phyloP scores from a whole-genome alignment of 2,113 vertebrate genomes.

The Maccullochella peelii region DNA sequence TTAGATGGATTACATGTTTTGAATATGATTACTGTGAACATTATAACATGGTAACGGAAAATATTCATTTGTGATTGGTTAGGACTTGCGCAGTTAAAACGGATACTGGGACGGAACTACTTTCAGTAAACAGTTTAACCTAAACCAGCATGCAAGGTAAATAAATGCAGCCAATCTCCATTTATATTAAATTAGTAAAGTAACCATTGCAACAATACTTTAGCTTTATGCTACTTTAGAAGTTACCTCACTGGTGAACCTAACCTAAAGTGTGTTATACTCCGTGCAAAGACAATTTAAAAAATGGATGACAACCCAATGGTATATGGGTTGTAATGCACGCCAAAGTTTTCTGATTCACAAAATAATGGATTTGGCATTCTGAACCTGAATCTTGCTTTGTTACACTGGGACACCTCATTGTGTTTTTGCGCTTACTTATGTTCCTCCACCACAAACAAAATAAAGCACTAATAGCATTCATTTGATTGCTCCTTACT shows the following conservation, averaged over 20 bases:
- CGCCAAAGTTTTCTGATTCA: not conserved
- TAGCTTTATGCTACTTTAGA: not conserved
- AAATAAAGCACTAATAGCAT: too few species aligned
- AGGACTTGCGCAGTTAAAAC: not conserved
- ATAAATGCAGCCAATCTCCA: not conserved
- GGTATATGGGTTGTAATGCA: too few species aligned
- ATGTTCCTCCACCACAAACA: too few species aligned
- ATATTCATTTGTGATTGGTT: not conserved
- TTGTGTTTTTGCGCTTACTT: not conserved
- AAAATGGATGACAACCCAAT: too few species aligned
- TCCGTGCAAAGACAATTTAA: too few species aligned
- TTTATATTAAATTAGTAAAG: not conserved
- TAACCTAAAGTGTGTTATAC: too few species aligned
- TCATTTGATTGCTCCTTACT: too few species aligned
- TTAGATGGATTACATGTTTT: not conserved
- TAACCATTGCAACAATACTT: too few species aligned
- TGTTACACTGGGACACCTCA: not conserved
- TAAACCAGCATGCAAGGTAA: not conserved
- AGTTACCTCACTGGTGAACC: not conserved
- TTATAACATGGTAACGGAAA: not conserved
- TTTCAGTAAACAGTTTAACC: not conserved
- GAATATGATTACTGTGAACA: not conserved
- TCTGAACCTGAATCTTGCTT: not conserved
- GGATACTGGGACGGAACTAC: not conserved
- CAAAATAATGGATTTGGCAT: not conserved